Conservation (phyloP, 2,888 invertebrate species). For the Frankliniella intonsa region DNA sequence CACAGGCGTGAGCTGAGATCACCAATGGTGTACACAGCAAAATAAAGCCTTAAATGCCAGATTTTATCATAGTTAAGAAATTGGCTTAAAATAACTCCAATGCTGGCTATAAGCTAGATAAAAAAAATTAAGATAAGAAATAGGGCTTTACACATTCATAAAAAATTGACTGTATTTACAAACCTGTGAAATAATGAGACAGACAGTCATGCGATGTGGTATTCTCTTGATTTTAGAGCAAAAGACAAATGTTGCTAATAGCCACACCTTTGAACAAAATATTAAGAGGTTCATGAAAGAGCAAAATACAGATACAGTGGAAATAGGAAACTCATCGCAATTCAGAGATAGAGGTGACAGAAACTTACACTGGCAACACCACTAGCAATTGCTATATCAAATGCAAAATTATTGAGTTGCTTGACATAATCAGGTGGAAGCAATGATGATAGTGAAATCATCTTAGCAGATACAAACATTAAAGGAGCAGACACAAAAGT, state of each 20-base stretch:
- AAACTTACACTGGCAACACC: slow-evolving; percentile 61
- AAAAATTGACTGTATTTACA: slow-evolving; percentile 24
- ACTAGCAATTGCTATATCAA: slow-evolving; percentile 78
- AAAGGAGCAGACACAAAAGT: slow-evolving; percentile 91
- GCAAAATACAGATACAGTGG: not conserved
- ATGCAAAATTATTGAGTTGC: slow-evolving; percentile 71
- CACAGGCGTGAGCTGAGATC: slow-evolving; percentile 79
- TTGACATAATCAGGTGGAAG: slow-evolving; percentile 67
- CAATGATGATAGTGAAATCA: slow-evolving; percentile 73
- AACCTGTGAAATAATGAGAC: slow-evolving; percentile 30
- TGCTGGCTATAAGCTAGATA: slow-evolving; percentile 58
- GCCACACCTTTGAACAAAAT: slow-evolving; percentile 54
- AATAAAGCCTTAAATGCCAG: slow-evolving; percentile 68
- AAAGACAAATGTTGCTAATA: slow-evolving; percentile 65
- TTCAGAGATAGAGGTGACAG: not conserved
- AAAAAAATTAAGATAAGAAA: slow-evolving; percentile 35
- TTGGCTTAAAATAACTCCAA: slow-evolving; percentile 73
- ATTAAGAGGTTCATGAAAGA: not conserved
- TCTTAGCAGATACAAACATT: slow-evolving; percentile 92
- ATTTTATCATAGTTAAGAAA: slow-evolving; percentile 52
- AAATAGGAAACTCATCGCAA: not conserved
- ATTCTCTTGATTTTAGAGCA: slow-evolving; percentile 63
- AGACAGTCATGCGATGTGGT: slow-evolving; percentile 36
- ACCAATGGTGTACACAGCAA: slow-evolving; percentile 68
- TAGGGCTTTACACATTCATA: slow-evolving; percentile 12